Evolutionary conservation across 1,140 invertebrate species (phyloP), one percentile per base, ranked within the genome.

Genomic region (Lucilia cuprina): DNA sequence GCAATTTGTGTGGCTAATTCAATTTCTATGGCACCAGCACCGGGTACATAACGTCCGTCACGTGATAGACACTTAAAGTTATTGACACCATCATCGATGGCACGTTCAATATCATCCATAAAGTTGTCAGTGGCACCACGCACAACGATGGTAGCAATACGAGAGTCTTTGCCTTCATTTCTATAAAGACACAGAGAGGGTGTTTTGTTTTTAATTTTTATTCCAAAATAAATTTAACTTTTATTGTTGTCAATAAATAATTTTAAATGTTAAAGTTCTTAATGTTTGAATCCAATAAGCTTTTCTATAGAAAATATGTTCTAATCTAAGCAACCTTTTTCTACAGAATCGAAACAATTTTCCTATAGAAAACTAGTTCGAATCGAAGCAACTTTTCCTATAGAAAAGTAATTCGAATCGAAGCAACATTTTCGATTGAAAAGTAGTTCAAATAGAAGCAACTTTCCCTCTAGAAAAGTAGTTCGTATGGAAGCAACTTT

Each of bases 21-120:
- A 85, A 99, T 95, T 93, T 99, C 99, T 8, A 94, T 94, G 9
- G 99, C 98, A 35, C 99, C 99, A 83, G 97, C 99, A 82, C 99
- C 99, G 77, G 98, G 94, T 47, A 99, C 91, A 87, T 98, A 95
- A 90, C 95, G 92, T 89, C 93, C 93, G 90, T 94, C 93, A 75
- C 92, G 91, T 17, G 95, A 94, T 41, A 98, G 91, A 74, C 95
- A 96, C 91, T 99, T 99, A 92, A 98, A 99, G 25, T 97, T 99
- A 90, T 99, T 99, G 4, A 99, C 97, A 86, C 98, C 99, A 93
- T 99, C 99, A 92, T 99, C 98, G 87, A 99, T 95, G 50, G 98
- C 98, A 86, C 99, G 93, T 92, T 99, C 99, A 89, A 99, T 96
- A 87, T 99, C 99, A 92, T 99, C 99, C 97, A 99, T 98, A 85